A percentile compares a stretch with the other conserved stretches of the same genome.
These are phyloP conservation scores for Plotosus lineatus DNA, from an alignment of 2,113 vertebrate genomes.

Conservation along the genomic window DNA sequence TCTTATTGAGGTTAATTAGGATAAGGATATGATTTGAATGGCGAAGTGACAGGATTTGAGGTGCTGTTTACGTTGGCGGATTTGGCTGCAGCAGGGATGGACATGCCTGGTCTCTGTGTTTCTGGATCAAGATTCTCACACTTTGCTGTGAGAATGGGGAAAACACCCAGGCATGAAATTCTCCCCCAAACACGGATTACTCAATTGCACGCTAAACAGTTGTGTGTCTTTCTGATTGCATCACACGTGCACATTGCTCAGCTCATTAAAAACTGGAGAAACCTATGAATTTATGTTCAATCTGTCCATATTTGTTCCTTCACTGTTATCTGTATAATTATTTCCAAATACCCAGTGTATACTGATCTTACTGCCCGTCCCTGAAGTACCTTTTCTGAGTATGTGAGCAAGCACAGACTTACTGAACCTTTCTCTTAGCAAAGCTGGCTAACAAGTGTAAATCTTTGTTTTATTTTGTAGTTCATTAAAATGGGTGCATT, in stretches of 20 bases:
- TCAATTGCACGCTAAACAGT: neutral
- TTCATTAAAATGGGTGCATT: too few relatives aligned
- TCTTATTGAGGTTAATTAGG: neutral
- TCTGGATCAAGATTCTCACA: slow-evolving; percentile 13
- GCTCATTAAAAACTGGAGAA: neutral
- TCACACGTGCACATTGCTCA: neutral
- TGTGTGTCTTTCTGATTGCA: slow-evolving; percentile 4
- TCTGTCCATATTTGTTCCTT: neutral
- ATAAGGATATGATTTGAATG: neutral
- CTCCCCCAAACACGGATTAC: neutral
- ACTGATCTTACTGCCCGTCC: too few relatives aligned
- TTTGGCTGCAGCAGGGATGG: neutral
- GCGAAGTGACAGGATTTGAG: neutral
- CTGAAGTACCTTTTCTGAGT: too few relatives aligned
- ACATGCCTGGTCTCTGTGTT: neutral
- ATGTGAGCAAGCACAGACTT: too few relatives aligned
- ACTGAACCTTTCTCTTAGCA: too few relatives aligned
- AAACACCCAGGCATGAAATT: neutral
- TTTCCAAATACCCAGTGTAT: too few relatives aligned
- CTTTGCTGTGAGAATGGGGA: slow-evolving; percentile 9
- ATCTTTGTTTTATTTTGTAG: too few relatives aligned
- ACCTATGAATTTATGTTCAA: neutral
- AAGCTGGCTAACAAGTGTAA: too few relatives aligned
- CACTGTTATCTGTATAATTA: neutral
- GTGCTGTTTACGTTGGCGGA: neutral